Percentiles rank a stretch among this genome's conserved stretches.
Evolutionary conservation across 2,113 vertebrate genomes (phyloP).

Genomic region (cattle (Bos taurus)): DNA sequence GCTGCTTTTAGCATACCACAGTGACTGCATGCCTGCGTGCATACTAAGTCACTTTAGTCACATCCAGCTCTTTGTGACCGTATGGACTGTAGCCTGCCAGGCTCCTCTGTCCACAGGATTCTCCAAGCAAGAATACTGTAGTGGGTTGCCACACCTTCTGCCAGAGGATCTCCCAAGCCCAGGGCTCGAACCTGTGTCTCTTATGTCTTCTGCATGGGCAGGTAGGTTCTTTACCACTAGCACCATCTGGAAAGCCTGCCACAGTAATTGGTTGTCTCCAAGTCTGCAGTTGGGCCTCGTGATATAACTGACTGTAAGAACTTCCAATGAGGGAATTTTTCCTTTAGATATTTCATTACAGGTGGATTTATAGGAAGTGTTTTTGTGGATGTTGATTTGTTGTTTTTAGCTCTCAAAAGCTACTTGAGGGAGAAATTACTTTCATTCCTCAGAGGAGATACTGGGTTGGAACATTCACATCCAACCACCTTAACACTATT

Average conservation of each 20-base stretch:
- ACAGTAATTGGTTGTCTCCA: background rate
- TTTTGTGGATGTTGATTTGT: conserved; percentile 13
- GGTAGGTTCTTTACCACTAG: background rate
- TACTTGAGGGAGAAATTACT: background rate
- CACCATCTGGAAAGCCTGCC: background rate
- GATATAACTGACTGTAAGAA: background rate
- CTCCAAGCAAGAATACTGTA: background rate
- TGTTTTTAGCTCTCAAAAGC: conserved; percentile 10
- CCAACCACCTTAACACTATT: background rate
- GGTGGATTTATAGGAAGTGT: background rate
- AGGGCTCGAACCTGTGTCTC: background rate
- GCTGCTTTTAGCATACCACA: conserved; percentile 29
- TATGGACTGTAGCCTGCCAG: background rate
- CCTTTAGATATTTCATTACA: background rate
- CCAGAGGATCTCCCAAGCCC: background rate
- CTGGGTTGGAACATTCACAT: background rate
- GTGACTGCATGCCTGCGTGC: background rate
- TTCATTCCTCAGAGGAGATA: background rate
- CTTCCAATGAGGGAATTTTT: background rate
- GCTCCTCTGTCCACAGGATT: background rate
- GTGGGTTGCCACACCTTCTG: background rate
- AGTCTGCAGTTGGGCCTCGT: background rate
- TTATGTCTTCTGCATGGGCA: background rate
- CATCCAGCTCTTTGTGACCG: background rate
- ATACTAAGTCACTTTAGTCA: background rate